Evolutionary conservation across 2,797 vertebrate genomes (phyloP).

Genomic region (Enteromius radiatus): DNA sequence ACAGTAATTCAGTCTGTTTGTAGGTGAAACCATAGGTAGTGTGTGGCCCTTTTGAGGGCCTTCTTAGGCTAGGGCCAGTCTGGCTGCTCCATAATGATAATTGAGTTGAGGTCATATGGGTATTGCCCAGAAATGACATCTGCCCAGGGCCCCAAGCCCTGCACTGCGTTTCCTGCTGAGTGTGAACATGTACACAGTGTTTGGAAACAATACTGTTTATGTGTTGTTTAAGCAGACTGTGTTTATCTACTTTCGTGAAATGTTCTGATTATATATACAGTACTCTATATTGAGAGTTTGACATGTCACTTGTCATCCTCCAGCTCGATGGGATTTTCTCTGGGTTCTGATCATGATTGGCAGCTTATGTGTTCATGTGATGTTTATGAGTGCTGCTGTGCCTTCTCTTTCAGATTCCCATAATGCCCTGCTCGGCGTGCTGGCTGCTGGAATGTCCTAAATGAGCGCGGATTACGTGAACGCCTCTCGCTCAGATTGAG

Average conservation of each 20-base stretch:
- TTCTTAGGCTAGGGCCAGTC: not conserved
- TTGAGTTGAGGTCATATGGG: not conserved
- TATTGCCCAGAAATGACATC: too few species aligned
- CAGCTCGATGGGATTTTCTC: constrained; percentile 24
- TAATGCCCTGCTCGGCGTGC: constrained; percentile 32
- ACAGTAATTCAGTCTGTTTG: not conserved
- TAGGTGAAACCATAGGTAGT: too few species aligned
- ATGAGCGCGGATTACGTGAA: constrained; percentile 70
- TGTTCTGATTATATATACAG: not conserved
- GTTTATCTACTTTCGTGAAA: not conserved
- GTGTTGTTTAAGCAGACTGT: not conserved
- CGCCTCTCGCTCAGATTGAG: constrained; percentile 35
- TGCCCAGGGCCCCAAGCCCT: not conserved
- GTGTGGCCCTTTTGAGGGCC: too few species aligned
- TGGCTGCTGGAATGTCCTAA: constrained; percentile 67
- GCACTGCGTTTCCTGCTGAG: not conserved
- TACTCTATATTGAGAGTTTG: not conserved
- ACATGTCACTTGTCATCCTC: constrained; percentile 19
- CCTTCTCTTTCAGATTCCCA: constrained; percentile 52
- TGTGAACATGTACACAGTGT: not conserved
- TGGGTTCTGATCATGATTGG: constrained; percentile 60
- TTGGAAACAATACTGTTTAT: not conserved
- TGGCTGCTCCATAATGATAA: too few species aligned
- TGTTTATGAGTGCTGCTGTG: constrained; percentile 55
- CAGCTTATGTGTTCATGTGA: constrained; percentile 56